Base-by-base conservation (phyloP, 2,888 invertebrate genomes). In the Dasypolia templi region DNA sequence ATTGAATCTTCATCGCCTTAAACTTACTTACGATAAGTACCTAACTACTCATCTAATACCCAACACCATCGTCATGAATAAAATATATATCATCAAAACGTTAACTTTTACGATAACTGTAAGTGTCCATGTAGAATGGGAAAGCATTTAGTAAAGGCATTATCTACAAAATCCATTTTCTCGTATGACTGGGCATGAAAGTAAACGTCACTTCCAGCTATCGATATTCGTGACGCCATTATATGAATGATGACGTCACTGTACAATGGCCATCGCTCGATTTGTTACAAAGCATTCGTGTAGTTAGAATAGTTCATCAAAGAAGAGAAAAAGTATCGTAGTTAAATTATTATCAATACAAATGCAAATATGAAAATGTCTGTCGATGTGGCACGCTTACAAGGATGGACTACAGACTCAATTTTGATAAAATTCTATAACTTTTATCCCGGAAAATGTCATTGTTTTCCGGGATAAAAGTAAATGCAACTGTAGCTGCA, bases 41-140 rank as follows among this genome's bases (percentile, higher is more conserved):
- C n/a, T 42, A 19, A 26, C 17, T 22, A 29, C 35, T 17, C 17
- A 53, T 44, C 32, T n/a, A 55, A 53, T 22, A 7, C 4, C 14
- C 3, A 39, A 78, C 22, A 14, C 6, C 19, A 26, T 14, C 26
- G 14, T 32, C 14, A 51, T 17, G 5, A n/a, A 75, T 42, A 44
- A 58, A 86, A 79, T 90, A 89, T 86, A 88, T 89, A 86, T 87
- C 70, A 87, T 84, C 70, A 75, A 78, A 80, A 79, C 66, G 83
- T 91, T 84, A 89, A 87, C 83, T 81, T 88, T 91, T 86, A 90
- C 79, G 86, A 86, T 79, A 79, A 72, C 75, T 73, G 70, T 81
- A 86, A 79, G 17, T 73, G 32, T 42, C 32, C 22, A 63, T 80
- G 80, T 81, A 79, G 69, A 81, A 86, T 76, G 76, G 59, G 44